Evolutionary conservation across 2,113 vertebrate genomes (phyloP).

Genomic region (Pteruthius melanotis): DNA sequence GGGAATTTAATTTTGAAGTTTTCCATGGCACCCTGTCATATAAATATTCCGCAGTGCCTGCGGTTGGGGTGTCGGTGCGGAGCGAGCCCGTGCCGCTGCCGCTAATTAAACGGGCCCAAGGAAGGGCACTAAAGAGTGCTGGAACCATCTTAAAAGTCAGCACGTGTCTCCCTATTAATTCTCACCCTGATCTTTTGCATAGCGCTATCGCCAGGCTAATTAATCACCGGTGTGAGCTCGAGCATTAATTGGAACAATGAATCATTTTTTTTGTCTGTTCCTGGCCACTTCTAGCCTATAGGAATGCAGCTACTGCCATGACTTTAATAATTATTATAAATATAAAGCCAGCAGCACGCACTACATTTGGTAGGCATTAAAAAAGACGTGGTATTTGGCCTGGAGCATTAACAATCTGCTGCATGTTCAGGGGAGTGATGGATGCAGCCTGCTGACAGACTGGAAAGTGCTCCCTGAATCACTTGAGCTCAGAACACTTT

Average conservation of each 20-base stretch:
- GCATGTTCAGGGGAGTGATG: background rate
- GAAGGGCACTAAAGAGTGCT: background rate
- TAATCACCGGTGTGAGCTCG: slow-evolving; percentile 46
- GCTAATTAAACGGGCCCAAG: background rate
- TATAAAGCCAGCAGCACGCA: background rate
- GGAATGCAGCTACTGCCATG: background rate
- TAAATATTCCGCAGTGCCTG: slow-evolving; percentile 1
- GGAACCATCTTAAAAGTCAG: background rate
- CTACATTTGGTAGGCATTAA: slow-evolving; percentile 27
- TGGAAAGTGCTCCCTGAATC: slow-evolving; percentile 8
- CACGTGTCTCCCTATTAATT: slow-evolving; percentile 35
- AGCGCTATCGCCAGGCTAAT: slow-evolving; percentile 12
- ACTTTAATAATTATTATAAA: slow-evolving; percentile 44
- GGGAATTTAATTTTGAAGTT: background rate
- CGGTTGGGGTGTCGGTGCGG: background rate
- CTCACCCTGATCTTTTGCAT: slow-evolving; percentile 31
- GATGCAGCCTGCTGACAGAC: background rate
- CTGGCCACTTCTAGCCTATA: background rate
- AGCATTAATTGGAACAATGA: slow-evolving; percentile 56
- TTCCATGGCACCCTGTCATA: background rate
- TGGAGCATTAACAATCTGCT: slow-evolving; percentile 16
- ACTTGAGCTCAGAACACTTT: background rate
- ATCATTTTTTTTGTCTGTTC: background rate
- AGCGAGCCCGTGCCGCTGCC: background rate
- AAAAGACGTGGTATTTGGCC: slow-evolving; percentile 24